These are phyloP conservation scores for Stomatorhinus walkeri DNA, from an alignment of 2,797 vertebrate genomes.

Conservation along the genomic window DNA sequence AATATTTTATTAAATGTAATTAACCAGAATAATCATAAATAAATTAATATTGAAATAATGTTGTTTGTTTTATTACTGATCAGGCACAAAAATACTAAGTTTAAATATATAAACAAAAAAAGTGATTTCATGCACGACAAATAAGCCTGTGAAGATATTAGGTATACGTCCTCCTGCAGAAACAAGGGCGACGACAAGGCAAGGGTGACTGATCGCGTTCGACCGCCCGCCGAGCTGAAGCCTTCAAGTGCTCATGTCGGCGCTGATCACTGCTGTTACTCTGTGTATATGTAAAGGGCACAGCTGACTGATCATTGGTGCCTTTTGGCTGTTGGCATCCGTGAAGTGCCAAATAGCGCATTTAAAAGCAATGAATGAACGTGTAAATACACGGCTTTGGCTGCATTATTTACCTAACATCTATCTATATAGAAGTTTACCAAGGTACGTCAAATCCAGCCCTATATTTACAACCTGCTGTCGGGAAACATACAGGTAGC, in stretches of 20 bases:
- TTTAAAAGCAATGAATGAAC: neutral
- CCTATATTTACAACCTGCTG: neutral
- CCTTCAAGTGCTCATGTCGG: conserved; percentile 47
- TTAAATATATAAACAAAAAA: neutral
- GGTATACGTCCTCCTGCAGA: neutral
- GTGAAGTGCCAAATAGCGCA: neutral
- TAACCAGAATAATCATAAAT: neutral
- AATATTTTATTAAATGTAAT: neutral
- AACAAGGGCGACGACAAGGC: conserved; percentile 44
- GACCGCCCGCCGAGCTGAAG: conserved; percentile 38
- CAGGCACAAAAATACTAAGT: neutral
- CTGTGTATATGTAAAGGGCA: conserved; percentile 3
- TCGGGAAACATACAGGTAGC: neutral
- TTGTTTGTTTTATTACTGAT: neutral
- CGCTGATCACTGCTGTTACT: conserved; percentile 15
- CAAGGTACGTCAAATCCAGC: neutral
- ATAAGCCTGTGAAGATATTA: neutral
- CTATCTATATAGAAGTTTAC: neutral
- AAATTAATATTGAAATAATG: neutral
- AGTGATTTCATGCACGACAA: neutral
- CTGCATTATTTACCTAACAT: neutral
- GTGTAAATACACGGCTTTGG: neutral
- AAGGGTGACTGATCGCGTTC: conserved; percentile 53
- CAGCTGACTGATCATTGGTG: neutral
- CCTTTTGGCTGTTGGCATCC: neutral